phyloP scores from a whole-genome alignment of 2,888 invertebrate species.

The Plemyria rubiginata region DNA sequence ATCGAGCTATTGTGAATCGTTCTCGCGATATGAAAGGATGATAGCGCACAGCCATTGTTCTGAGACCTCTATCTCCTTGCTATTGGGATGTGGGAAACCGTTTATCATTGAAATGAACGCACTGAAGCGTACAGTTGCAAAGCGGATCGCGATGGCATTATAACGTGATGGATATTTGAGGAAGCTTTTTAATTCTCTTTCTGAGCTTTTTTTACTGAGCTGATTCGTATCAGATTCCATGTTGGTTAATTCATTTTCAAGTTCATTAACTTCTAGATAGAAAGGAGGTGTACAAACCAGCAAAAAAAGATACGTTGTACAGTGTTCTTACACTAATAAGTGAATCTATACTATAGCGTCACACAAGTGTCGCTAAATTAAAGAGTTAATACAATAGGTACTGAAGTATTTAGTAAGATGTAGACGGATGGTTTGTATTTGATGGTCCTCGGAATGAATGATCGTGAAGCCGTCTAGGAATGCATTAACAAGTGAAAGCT shows the following conservation, averaged over 20 bases:
- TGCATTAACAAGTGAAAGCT: constrained; percentile 1
- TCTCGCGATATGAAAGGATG: constrained; percentile 69
- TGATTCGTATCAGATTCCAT: not conserved
- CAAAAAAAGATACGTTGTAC: too few species aligned
- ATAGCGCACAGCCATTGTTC: constrained; percentile 62
- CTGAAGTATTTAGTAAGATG: too few species aligned
- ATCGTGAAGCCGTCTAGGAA: too few species aligned
- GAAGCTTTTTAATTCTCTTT: constrained; percentile 6
- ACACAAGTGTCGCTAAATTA: too few species aligned
- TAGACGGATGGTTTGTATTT: too few species aligned
- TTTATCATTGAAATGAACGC: constrained; percentile 35
- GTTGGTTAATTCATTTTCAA: not conserved
- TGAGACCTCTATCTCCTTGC: constrained; percentile 51
- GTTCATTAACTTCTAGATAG: not conserved
- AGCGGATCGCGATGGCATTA: constrained; percentile 11
- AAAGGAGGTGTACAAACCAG: not conserved
- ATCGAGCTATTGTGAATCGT: constrained; percentile 52
- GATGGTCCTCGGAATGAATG: too few species aligned
- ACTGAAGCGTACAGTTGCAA: constrained; percentile 21
- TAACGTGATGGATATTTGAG: constrained; percentile 5
- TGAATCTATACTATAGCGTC: too few species aligned
- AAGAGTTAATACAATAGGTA: too few species aligned
- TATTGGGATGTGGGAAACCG: constrained; percentile 53
- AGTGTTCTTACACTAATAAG: too few species aligned
- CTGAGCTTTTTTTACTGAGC: not conserved